Percentiles rank a stretch among this genome's conserved stretches.
phyloP scores from a whole-genome alignment of 2,797 vertebrate genomes.

The Dromococcyx pavoninus region DNA sequence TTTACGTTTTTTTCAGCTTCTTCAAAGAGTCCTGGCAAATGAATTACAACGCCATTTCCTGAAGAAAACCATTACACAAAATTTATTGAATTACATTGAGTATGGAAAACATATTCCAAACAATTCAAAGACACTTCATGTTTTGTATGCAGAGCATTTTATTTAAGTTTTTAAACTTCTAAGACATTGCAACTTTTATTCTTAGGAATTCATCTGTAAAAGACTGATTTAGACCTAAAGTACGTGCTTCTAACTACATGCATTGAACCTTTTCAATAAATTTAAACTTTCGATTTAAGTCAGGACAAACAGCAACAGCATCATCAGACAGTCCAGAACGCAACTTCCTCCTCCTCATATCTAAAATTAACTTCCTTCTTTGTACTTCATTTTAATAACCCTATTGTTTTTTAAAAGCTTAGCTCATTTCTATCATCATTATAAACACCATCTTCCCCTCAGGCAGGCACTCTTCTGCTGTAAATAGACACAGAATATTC shows the following conservation, averaged over 20 bases:
- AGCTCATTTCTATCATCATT: background rate
- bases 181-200: background rate
- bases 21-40: slow-evolving; percentile 96
- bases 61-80: slow-evolving; percentile 28
- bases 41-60: slow-evolving; percentile 98
- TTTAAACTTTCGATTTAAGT: background rate
- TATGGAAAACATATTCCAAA: background rate
- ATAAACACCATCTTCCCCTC: background rate
- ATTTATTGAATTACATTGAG: background rate
- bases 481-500: background rate
- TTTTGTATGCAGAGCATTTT: background rate
- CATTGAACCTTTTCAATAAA: background rate
- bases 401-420: slow-evolving; percentile 1
- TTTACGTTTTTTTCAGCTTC: slow-evolving; percentile 93
- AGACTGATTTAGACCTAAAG: background rate
- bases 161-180: background rate
- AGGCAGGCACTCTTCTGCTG: background rate
- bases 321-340: background rate
- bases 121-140: background rate
- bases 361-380: background rate
- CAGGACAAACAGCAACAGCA: background rate
- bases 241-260: background rate
- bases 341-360: slow-evolving; percentile 11
- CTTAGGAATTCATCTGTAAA: background rate
- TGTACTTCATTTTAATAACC: background rate